Percentiles rank a stretch among this genome's conserved stretches.
Evolutionary conservation across 2,113 vertebrate genomes (phyloP).

Genomic region (Elephantulus edwardii): DNA sequence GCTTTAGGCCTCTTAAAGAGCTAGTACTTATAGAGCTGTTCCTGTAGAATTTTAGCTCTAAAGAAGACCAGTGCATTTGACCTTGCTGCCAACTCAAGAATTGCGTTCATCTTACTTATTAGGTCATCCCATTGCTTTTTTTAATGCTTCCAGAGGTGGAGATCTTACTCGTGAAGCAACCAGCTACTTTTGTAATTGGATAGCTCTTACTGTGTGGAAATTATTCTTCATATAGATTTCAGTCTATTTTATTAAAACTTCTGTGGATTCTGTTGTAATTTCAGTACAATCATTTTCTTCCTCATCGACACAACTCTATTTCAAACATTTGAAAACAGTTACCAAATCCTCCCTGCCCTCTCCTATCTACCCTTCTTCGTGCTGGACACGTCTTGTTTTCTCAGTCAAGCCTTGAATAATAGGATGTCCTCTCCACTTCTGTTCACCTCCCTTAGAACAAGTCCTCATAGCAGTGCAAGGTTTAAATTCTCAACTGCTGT

Average conservation of each 20-base stretch:
- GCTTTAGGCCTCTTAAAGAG: neutral
- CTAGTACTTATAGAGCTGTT: neutral
- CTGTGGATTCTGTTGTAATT: neutral
- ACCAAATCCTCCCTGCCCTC: neutral
- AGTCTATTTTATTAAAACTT: constrained; percentile 17
- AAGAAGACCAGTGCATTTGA: neutral
- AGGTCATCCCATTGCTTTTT: neutral
- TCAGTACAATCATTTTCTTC: neutral
- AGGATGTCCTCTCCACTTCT: neutral
- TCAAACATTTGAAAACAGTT: neutral
- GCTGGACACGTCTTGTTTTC: neutral
- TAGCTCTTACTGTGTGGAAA: constrained; percentile 45
- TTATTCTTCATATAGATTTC: constrained; percentile 2
- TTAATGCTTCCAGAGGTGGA: constrained; percentile 10
- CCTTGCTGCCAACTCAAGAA: constrained; percentile 40
- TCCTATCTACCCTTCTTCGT: neutral
- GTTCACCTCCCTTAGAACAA: neutral
- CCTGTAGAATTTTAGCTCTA: neutral
- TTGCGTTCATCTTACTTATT: neutral
- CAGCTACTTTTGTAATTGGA: neutral
- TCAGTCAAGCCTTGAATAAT: neutral
- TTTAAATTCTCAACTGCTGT: neutral
- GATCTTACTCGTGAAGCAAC: neutral
- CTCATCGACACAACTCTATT: neutral
- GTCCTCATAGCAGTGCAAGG: neutral